Evolutionary conservation across 2,113 vertebrate species (phyloP).

Genomic region (Thryonomys swinderianus): DNA sequence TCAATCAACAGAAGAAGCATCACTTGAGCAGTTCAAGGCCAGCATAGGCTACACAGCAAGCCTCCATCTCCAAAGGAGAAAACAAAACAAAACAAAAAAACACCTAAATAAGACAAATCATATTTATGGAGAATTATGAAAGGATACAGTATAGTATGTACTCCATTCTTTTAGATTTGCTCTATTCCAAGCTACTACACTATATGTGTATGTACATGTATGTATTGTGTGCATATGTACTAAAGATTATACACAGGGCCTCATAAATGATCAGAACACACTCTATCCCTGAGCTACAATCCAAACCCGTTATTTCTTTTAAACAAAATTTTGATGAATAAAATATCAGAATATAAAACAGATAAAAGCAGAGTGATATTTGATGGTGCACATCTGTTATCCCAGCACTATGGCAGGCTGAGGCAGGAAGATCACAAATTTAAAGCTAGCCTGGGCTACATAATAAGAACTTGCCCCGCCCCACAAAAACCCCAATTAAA

Average conservation of each 20-base stretch:
- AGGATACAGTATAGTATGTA: not conserved
- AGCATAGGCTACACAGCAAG: not conserved
- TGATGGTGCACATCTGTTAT: not conserved
- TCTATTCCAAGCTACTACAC: not conserved
- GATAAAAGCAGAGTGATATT: not conserved
- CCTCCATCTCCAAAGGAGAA: not conserved
- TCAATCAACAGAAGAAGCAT: not conserved
- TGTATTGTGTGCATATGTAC: not conserved
- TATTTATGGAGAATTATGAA: not conserved
- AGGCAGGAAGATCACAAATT: not conserved
- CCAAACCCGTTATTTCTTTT: not conserved
- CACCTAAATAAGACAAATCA: not conserved
- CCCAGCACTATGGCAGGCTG: not conserved
- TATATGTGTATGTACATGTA: not conserved
- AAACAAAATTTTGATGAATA: slow-evolving; percentile 1
- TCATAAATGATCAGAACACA: not conserved
- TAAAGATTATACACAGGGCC: not conserved
- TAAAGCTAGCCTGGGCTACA: not conserved
- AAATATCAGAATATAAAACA: slow-evolving; percentile 6
- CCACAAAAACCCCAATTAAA: not conserved
- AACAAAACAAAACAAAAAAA: not conserved
- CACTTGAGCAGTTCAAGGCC: not conserved
- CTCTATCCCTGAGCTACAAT: not conserved
- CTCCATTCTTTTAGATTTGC: slow-evolving; percentile 4
- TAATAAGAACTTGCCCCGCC: not conserved